A percentile compares a stretch with the other conserved stretches of the same genome.
These are phyloP conservation scores for Pyxicephalus adspersus DNA, from an alignment of 2,113 vertebrate genomes.

Conservation along the genomic window DNA sequence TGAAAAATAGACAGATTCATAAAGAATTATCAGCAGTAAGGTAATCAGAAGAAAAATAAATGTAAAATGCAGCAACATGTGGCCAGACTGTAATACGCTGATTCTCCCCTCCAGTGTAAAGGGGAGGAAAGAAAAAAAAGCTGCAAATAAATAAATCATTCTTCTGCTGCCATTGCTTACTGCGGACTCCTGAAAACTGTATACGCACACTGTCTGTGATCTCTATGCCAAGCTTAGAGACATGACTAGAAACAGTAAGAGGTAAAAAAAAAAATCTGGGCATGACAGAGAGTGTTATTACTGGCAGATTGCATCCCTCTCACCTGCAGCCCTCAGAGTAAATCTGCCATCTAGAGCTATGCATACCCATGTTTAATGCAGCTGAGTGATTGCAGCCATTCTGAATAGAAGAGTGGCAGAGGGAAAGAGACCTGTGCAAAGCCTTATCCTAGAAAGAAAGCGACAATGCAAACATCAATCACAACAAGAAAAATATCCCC, in stretches of 20 bases:
- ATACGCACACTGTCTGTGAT: slow-evolving; percentile 9
- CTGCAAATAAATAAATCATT: slow-evolving; percentile 33
- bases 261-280: slow-evolving; percentile 3
- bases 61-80: slow-evolving; percentile 2
- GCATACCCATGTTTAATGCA: too few species aligned
- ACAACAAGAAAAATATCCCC: too few species aligned
- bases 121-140: slow-evolving; percentile 4
- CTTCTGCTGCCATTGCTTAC: slow-evolving; percentile 34
- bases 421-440: too few species aligned
- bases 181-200: slow-evolving; percentile 20
- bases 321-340: not conserved
- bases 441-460: too few species aligned
- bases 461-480: too few species aligned
- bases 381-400: too few species aligned
- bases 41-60: not conserved
- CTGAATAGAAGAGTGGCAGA: too few species aligned
- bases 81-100: not conserved
- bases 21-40: not conserved
- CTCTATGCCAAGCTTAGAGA: not conserved
- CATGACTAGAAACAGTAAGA: slow-evolving; percentile 12
- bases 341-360: not conserved
- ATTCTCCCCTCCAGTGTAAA: not conserved
- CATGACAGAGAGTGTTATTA: not conserved
- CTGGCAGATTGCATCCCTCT: not conserved
- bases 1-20: not conserved